These are phyloP conservation scores for Dexiosoma caninum DNA, from an alignment of 2,888 invertebrate genomes.

Conservation along the genomic window DNA sequence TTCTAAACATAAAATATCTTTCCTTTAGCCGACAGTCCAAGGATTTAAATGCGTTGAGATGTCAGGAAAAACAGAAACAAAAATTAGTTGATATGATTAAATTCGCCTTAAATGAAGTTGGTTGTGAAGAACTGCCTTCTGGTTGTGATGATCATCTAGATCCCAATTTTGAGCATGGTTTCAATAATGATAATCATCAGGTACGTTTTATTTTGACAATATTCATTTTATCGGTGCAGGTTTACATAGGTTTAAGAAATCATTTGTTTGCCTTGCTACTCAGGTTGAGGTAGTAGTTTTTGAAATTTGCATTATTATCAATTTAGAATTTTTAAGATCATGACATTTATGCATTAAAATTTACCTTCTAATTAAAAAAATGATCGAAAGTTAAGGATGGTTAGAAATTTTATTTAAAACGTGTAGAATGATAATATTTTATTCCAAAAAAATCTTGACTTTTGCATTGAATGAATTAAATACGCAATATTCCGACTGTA, in stretches of 20 bases:
- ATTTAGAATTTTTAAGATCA: conserved; percentile 20
- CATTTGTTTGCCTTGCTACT: conserved; percentile 29
- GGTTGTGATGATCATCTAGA: conserved; percentile 82
- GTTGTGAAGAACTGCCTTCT: conserved; percentile 91
- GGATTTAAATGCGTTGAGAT: conserved; percentile 88
- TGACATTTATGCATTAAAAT: conserved; percentile 38
- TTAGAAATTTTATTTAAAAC: no score
- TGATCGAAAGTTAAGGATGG: conserved; percentile 36
- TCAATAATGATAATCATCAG: conserved; percentile 81
- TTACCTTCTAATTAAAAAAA: neutral
- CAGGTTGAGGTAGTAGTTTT: conserved; percentile 48
- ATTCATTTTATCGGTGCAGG: conserved; percentile 35
- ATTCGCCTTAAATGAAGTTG: conserved; percentile 89
- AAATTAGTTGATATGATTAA: conserved; percentile 90
- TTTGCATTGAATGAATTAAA: no score
- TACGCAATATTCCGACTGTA: no score
- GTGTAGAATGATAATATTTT: no score
- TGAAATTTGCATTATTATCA: neutral
- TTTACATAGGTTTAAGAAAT: conserved; percentile 2
- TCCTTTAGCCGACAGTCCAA: conserved; percentile 78
- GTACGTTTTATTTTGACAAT: conserved; percentile 75
- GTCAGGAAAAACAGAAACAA: conserved; percentile 89
- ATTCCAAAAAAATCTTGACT: no score
- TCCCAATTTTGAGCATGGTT: conserved; percentile 81
- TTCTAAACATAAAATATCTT: neutral